phyloP scores from a whole-genome alignment of 2,888 invertebrate species.

The Crossocerus cetratus region DNA sequence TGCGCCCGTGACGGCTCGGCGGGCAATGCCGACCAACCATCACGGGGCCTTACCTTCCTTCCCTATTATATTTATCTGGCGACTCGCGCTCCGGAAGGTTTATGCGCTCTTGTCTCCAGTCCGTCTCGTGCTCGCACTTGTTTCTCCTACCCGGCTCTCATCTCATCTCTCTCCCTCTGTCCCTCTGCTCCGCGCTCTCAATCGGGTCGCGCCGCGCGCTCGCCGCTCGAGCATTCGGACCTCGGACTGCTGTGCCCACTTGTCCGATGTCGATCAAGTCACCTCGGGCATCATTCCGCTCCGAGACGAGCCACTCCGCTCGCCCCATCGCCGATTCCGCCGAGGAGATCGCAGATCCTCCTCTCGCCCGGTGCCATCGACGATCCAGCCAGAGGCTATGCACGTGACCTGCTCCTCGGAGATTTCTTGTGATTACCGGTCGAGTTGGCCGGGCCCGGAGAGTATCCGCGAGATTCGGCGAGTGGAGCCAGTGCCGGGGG shows the following conservation, averaged over 20 bases:
- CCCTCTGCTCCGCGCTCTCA: conserved; percentile 23
- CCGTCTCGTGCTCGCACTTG: conserved; percentile 53
- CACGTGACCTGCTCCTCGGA: neutral
- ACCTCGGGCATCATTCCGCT: neutral
- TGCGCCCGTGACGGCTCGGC: conserved; percentile 73
- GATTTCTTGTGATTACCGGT: conserved; percentile 15
- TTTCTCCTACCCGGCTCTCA: conserved; percentile 24
- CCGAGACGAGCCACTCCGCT: neutral
- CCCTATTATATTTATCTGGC: conserved; percentile 76
- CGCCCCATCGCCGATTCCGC: neutral
- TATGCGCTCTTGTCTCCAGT: conserved; percentile 63
- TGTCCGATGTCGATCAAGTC: neutral
- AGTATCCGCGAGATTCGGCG: neutral
- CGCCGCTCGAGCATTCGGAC: neutral
- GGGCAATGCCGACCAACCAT: conserved; percentile 75
- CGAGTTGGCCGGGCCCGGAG: conserved; percentile 1
- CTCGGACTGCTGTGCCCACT: neutral
- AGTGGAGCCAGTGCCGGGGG: neutral
- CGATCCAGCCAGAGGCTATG: neutral
- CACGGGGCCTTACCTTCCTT: conserved; percentile 74
- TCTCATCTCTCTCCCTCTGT: conserved; percentile 10
- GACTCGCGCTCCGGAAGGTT: conserved; percentile 74
- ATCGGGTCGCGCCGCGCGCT: conserved; percentile 10
- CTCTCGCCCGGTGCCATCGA: conserved; percentile 1
- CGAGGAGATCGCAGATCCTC: no score